Conservation (phyloP, 2,797 vertebrate genomes). For the Cuculus canorus region DNA sequence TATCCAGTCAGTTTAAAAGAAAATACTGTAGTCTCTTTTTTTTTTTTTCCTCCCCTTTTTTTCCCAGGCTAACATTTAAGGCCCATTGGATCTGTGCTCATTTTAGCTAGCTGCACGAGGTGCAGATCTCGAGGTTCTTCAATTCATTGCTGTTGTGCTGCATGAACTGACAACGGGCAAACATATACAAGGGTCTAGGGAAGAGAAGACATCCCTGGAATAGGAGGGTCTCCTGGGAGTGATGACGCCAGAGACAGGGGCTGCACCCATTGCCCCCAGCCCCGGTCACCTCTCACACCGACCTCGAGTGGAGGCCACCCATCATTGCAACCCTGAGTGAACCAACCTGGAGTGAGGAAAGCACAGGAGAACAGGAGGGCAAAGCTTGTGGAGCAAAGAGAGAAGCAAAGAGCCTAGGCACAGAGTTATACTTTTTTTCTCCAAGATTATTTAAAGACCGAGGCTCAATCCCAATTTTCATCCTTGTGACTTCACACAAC, state of each 20-base stretch:
- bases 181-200: accelerated
- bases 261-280: accelerated
- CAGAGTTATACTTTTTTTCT: accelerated
- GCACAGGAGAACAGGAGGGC: neutral
- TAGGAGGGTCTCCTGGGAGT: neutral
- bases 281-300: neutral
- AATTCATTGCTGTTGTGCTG: neutral
- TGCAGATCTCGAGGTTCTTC: neutral
- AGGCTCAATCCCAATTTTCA: neutral
- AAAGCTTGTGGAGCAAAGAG: neutral
- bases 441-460: neutral
- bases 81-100: accelerated
- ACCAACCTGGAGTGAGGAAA: neutral
- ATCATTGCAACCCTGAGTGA: neutral
- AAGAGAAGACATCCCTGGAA: neutral
- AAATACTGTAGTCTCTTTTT: neutral
- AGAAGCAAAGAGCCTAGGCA: neutral
- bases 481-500: accelerated
- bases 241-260: neutral
- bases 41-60: neutral
- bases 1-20: neutral
- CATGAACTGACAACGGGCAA: neutral
- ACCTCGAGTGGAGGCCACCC: neutral
- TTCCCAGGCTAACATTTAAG: neutral
- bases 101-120: neutral